Percentiles rank a stretch among this genome's conserved stretches.
Conservation (phyloP, 1,140 invertebrate genomes). For the Zaprionus ghesquierei region DNA sequence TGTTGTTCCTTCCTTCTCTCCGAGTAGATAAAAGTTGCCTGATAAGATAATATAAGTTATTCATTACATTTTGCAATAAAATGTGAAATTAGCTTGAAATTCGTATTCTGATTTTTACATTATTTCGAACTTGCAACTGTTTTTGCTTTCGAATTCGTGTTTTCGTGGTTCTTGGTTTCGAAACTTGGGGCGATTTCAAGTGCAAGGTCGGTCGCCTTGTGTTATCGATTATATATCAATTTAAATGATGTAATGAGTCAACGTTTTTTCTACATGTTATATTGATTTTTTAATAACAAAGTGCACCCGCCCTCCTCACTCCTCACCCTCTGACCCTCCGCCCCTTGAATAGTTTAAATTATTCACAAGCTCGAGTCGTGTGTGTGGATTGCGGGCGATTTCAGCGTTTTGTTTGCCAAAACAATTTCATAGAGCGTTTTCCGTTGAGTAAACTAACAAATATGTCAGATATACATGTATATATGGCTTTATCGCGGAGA, state of each 20-base stretch:
- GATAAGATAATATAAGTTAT: conserved; percentile 67
- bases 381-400: background rate
- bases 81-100: conserved; percentile 12
- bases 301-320: background rate
- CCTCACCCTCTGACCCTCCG: background rate
- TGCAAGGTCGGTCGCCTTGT: conserved; percentile 41
- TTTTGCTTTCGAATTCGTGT: background rate
- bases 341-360: conserved; percentile 52
- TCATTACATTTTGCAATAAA: conserved; percentile 58
- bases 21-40: conserved; percentile 46
- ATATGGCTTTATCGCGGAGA: background rate
- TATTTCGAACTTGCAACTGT: background rate
- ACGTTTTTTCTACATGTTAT: conserved; percentile 30
- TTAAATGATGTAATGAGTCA: conserved; percentile 50
- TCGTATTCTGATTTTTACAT: background rate
- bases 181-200: conserved; percentile 8
- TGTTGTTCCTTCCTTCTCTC: background rate
- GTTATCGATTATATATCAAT: conserved; percentile 59
- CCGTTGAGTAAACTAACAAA: background rate
- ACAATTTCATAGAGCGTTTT: background rate
- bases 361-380: conserved; percentile 40
- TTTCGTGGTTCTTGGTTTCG: background rate
- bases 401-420: background rate
- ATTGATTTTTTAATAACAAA: conserved; percentile 70
- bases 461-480: conserved; percentile 11